These are phyloP conservation scores for Clarias laeviceps DNA, from an alignment of 2,797 vertebrate genomes.

Conservation along the genomic window DNA sequence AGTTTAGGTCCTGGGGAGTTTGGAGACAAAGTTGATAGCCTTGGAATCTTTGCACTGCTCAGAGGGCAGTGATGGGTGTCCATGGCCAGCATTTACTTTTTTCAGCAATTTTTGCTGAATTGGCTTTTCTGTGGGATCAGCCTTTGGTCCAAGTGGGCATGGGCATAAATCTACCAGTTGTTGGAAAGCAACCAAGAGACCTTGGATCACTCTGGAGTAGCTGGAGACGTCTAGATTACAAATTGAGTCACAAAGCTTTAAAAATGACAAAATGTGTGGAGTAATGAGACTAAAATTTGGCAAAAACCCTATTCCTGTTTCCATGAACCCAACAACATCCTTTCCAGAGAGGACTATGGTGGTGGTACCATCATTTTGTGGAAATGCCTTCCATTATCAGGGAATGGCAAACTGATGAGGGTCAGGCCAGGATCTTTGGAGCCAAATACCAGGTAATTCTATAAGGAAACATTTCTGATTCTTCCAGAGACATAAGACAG, in stretches of 20 bases:
- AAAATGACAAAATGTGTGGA: neutral
- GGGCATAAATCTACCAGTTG: neutral
- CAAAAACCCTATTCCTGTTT: neutral
- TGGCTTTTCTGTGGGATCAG: too few species aligned
- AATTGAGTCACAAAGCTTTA: neutral
- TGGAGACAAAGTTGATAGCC: too few species aligned
- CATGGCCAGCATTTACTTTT: too few species aligned
- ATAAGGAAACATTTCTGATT: neutral
- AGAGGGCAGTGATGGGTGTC: too few species aligned
- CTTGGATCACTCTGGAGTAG: neutral
- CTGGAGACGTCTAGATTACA: neutral
- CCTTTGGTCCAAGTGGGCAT: too few species aligned
- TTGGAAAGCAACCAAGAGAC: neutral
- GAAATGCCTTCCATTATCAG: neutral
- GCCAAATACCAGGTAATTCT: neutral
- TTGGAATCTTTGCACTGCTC: too few species aligned
- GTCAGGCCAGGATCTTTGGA: neutral
- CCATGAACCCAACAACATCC: neutral
- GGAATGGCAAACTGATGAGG: neutral
- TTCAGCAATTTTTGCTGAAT: too few species aligned
- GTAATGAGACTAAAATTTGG: neutral
- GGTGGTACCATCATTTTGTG: neutral
- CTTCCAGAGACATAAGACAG: neutral
- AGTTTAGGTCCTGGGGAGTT: too few species aligned
- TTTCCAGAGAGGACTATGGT: neutral